Conservation (phyloP, 2,888 invertebrate species). For the Parelbella ahira region DNA sequence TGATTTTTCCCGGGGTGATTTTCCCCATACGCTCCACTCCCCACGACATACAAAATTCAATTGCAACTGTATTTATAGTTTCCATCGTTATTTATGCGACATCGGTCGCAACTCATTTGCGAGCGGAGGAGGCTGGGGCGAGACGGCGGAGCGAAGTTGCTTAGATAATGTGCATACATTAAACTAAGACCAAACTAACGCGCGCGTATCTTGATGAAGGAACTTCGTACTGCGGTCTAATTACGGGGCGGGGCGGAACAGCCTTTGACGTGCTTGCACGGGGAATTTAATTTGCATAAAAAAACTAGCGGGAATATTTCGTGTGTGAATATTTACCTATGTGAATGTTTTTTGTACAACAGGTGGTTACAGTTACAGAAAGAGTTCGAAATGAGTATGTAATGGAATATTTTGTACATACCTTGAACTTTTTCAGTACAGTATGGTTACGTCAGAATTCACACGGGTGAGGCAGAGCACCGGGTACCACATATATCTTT, state of each 20-base stretch:
- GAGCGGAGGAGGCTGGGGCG: slow-evolving; percentile 38
- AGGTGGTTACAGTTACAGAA: slow-evolving; percentile 8
- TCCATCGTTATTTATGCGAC: slow-evolving; percentile 24
- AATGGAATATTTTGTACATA: no score
- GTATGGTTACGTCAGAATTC: no score
- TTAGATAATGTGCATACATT: slow-evolving; percentile 81
- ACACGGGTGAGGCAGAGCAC: no score
- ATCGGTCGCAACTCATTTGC: slow-evolving; percentile 28
- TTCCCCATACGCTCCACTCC: no score
- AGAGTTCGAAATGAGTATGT: not conserved
- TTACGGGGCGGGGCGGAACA: slow-evolving; percentile 55
- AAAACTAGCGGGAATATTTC: slow-evolving; percentile 31
- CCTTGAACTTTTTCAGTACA: no score
- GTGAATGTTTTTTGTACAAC: slow-evolving; percentile 13
- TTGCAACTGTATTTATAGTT: slow-evolving; percentile 16
- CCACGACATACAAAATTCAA: slow-evolving; percentile 16
- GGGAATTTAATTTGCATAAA: slow-evolving; percentile 40
- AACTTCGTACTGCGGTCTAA: slow-evolving; percentile 71
- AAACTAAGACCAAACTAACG: slow-evolving; percentile 77
- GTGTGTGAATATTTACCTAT: slow-evolving; percentile 1
- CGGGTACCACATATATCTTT: no score
- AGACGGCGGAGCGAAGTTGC: slow-evolving; percentile 59
- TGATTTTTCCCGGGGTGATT: no score
- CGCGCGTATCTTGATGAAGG: slow-evolving; percentile 72
- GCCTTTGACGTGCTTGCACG: slow-evolving; percentile 37